phyloP scores from a whole-genome alignment of 2,888 invertebrate genomes.

The Anthoptus insignis region DNA sequence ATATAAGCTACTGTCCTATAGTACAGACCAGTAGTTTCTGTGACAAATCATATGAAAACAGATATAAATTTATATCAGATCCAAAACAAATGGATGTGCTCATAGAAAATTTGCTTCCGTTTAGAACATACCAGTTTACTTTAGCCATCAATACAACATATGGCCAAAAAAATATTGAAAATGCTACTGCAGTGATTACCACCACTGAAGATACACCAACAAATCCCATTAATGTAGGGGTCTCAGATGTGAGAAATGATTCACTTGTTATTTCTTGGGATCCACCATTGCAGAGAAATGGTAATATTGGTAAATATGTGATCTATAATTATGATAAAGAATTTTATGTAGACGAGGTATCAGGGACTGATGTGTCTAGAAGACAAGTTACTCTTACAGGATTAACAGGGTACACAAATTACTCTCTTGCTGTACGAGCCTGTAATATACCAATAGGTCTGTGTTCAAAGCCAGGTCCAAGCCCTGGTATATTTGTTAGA shows the following conservation, averaged over 20 bases:
- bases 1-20: conserved; percentile 91
- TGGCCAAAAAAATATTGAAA: conserved; percentile 73
- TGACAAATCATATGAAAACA: conserved; percentile 74
- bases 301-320: conserved; percentile 90
- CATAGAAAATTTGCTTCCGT: conserved; percentile 90
- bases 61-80: conserved; percentile 71
- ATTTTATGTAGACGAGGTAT: conserved; percentile 58
- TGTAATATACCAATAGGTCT: conserved; percentile 87
- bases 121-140: conserved; percentile 91
- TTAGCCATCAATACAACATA: conserved; percentile 87
- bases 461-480: conserved; percentile 86
- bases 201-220: conserved; percentile 90
- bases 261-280: conserved; percentile 89
- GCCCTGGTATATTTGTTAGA: conserved; percentile 79
- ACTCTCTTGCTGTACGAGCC: conserved; percentile 90
- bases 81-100: conserved; percentile 83
- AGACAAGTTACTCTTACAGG: conserved; percentile 62
- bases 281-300: conserved; percentile 91
- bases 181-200: conserved; percentile 87
- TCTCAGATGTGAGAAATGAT: conserved; percentile 87
- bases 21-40: conserved; percentile 85
- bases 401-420: conserved; percentile 88
- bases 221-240: conserved; percentile 86
- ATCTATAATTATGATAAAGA: conserved; percentile 81
- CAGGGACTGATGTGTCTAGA: conserved; percentile 61